These are phyloP conservation scores for Perca fluviatilis DNA, from an alignment of 2,113 vertebrate species.

Conservation along the genomic window DNA sequence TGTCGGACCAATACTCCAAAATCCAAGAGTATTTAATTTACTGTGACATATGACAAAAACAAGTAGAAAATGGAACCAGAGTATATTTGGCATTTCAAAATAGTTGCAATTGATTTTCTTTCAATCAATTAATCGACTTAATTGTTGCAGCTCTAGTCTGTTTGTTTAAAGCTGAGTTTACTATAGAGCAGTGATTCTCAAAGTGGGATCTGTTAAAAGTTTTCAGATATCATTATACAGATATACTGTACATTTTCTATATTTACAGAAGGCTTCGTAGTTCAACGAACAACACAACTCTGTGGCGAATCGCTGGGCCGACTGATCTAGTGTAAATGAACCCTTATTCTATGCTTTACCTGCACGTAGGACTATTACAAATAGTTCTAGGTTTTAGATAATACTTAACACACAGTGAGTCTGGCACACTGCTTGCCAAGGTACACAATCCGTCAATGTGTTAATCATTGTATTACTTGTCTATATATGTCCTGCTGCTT, in stretches of 20 bases:
- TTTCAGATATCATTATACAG: no score
- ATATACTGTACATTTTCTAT: no score
- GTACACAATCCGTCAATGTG: conserved; percentile 20
- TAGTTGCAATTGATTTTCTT: not conserved
- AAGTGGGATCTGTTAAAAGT: no score
- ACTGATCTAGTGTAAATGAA: no score
- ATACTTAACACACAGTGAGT: not conserved
- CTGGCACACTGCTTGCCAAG: conserved; percentile 5
- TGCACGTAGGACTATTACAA: not conserved
- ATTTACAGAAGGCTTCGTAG: no score
- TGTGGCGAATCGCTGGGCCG: no score
- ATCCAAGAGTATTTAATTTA: not conserved
- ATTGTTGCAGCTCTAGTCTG: not conserved
- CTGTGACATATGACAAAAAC: not conserved
- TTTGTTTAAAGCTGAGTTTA: not conserved
- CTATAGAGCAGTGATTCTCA: not conserved
- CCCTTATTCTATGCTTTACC: not conserved
- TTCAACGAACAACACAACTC: no score
- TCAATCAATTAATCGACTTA: not conserved
- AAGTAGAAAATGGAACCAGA: not conserved
- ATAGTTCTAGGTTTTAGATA: not conserved
- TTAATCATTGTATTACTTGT: conserved; percentile 36
- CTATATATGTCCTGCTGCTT: conserved; percentile 9
- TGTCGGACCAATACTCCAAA: not conserved
- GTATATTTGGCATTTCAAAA: not conserved